A percentile compares a stretch with the other conserved stretches of the same genome.
phyloP scores from a whole-genome alignment of 2,888 invertebrate species.

The Augochlorella aurata region DNA sequence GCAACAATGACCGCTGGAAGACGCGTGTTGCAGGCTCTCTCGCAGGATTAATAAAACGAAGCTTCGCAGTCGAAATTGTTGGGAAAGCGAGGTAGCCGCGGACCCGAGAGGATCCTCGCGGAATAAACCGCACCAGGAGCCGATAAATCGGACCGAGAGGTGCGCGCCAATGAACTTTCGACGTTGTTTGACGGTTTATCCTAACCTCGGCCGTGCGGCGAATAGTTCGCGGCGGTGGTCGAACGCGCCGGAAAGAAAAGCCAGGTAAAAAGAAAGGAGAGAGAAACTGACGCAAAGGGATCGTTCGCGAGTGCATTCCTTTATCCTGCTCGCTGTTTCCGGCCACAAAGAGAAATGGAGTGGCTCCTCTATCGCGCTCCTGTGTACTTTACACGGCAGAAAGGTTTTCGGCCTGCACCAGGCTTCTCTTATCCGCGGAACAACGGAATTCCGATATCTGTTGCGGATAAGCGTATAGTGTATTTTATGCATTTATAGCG shows the following conservation, averaged over 20 bases:
- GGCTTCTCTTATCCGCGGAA: neutral
- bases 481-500: no score
- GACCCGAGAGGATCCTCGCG: neutral
- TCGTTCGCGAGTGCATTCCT: constrained; percentile 18
- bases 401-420: neutral
- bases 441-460: neutral
- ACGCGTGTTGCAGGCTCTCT: neutral
- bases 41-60: neutral
- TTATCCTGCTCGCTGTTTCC: constrained; percentile 45
- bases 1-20: neutral
- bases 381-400: neutral
- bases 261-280: neutral
- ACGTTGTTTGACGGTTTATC: neutral
- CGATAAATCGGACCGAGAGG: neutral
- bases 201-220: neutral
- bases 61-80: neutral
- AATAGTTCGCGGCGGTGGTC: neutral
- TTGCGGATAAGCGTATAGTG: no score
- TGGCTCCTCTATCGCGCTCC: constrained; percentile 36
- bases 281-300: constrained; percentile 26
- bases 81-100: neutral
- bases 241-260: neutral
- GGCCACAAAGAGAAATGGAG: constrained; percentile 54
- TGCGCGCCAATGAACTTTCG: neutral
- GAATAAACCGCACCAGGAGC: neutral